Evolutionary conservation across 2,797 vertebrate species (phyloP).

Genomic region (Crenichthys baileyi): DNA sequence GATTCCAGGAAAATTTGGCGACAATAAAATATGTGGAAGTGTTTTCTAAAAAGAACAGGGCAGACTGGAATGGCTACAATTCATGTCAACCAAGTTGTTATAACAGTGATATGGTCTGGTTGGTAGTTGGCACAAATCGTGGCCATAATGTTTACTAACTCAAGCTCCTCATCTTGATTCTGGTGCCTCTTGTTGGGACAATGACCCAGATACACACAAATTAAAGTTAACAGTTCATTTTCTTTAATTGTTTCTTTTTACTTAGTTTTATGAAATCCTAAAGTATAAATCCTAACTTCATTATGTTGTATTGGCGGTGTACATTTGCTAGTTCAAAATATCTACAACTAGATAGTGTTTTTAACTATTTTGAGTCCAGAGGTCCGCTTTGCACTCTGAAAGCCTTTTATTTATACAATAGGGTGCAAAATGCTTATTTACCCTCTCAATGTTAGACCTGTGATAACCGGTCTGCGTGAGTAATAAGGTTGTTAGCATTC

Average conservation of each 20-base stretch:
- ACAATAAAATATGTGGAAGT: not conserved
- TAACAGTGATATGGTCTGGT: not conserved
- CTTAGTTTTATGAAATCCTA: not conserved
- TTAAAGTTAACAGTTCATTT: too few species aligned
- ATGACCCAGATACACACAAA: not conserved
- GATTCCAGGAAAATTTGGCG: not conserved
- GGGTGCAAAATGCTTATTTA: not conserved
- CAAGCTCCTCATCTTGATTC: not conserved
- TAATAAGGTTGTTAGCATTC: not conserved
- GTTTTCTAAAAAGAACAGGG: not conserved
- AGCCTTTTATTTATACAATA: not conserved
- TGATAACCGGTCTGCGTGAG: not conserved
- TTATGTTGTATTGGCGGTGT: not conserved
- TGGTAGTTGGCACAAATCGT: too few species aligned
- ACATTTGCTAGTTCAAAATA: not conserved
- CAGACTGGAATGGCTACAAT: not conserved
- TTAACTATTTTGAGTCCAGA: not conserved
- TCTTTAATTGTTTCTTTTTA: not conserved
- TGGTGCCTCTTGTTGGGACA: not conserved
- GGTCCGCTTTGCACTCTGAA: not conserved
- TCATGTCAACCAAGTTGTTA: not conserved
- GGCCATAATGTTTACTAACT: not conserved
- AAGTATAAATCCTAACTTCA: not conserved
- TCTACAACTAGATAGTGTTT: not conserved
- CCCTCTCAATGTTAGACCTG: not conserved